Evolutionary conservation across 2,797 vertebrate genomes (phyloP), one percentile per base, ranked within the genome.

Genomic region (Psittacula echo): DNA sequence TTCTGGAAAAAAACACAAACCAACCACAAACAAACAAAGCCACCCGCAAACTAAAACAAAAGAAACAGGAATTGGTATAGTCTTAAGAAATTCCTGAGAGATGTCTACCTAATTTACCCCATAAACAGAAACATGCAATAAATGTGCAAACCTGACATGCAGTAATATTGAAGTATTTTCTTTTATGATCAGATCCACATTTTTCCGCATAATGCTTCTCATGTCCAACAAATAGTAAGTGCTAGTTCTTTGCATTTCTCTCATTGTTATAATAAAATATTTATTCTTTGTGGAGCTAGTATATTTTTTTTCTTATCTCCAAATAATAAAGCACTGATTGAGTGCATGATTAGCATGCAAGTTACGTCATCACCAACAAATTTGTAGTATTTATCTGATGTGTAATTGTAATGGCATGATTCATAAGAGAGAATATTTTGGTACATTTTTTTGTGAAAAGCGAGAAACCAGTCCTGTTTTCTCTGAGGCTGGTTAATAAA

Each of bases 211-310:
- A 94, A 90, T 72, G 34, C 62, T 71, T 95, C 89, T 93, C 56
- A 39, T 83, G 78, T 92, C 93, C 88, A 90, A 95, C 89, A 96
- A 96, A 92, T 92, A 93, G 95, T 94, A 87, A 94, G 91, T 95
- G 87, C 87, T 77, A 56, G 22, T 66, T 96, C 78, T 96, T 95
- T 95, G 78, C 73, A 94, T 96, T 98, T 96, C 92, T 97, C 92
- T 93, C 75, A 47, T 92, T 91, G 91, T 92, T 97, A 94, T 82
- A 95, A 95, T 97, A 95, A 97, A 97, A 97, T 97, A 97, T 94
- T 97, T 97, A 95, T 97, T 90, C 61, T 95, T 87, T 91, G 73
- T 95, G 83, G 82, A 97, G 80, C 89, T 81, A 92, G 44, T 74
- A n/a, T 80, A 47, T 83, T 90, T 92, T 84, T 95, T 70, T 92